Conservation (phyloP, 2,797 vertebrate species). For the Tolypeutes matacus region DNA sequence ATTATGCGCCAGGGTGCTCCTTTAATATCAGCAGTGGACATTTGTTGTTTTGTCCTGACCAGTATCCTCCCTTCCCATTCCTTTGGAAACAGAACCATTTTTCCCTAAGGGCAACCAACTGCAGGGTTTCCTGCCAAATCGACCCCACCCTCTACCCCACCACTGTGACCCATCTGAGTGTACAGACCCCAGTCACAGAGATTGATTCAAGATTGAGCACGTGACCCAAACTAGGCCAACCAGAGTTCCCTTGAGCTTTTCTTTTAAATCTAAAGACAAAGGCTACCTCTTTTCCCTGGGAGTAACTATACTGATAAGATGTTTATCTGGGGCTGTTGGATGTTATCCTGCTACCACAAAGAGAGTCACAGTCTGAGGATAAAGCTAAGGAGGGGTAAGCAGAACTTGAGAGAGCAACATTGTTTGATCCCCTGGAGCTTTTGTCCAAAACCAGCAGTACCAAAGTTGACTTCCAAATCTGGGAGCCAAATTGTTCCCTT, state of each 20-base stretch:
- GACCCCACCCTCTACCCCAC: background rate
- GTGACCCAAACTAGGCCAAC: background rate
- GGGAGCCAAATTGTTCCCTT: background rate
- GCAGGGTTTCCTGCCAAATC: background rate
- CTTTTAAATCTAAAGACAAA: background rate
- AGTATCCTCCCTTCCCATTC: background rate
- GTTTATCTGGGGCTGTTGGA: background rate
- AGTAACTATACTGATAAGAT: background rate
- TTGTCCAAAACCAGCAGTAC: background rate
- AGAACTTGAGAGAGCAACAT: background rate
- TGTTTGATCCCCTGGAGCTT: background rate
- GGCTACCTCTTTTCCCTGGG: background rate
- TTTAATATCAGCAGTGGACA: background rate
- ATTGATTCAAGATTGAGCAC: background rate
- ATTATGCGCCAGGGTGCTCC: background rate
- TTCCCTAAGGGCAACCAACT: background rate
- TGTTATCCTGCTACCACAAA: background rate
- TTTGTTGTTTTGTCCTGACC: background rate
- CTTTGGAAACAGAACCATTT: background rate
- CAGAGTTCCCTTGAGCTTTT: background rate
- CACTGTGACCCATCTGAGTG: background rate
- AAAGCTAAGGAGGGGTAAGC: background rate
- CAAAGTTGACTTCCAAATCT: background rate
- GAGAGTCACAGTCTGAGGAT: background rate
- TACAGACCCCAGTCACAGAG: background rate